Conservation (phyloP, 2,888 invertebrate genomes). For the Standfussiana lucernea region DNA sequence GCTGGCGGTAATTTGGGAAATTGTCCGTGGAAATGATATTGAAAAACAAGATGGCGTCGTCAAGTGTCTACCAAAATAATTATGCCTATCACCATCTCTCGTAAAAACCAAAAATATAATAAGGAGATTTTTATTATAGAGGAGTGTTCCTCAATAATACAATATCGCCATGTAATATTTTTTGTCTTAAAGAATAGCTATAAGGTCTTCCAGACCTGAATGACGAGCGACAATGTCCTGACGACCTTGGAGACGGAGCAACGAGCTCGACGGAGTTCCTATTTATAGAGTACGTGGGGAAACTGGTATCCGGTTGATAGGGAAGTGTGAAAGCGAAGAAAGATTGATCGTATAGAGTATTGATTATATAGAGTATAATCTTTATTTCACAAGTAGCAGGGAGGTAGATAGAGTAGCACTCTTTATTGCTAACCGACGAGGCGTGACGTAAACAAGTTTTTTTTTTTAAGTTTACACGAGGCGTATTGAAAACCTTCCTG, state of each 20-base stretch:
- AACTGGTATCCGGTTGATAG: slow-evolving; percentile 19
- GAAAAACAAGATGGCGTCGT: too few relatives aligned
- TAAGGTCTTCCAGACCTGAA: slow-evolving; percentile 21
- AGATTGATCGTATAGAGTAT: too few relatives aligned
- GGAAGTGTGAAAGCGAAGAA: neutral
- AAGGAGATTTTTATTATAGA: neutral
- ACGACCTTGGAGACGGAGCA: slow-evolving; percentile 43
- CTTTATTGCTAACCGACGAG: neutral
- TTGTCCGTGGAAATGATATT: too few relatives aligned
- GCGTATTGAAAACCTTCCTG: too few relatives aligned
- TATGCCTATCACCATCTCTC: too few relatives aligned
- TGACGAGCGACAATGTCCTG: slow-evolving; percentile 47
- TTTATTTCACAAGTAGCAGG: neutral
- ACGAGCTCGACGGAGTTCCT: slow-evolving; percentile 15
- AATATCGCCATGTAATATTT: neutral
- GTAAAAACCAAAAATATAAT: neutral
- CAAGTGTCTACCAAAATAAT: too few relatives aligned
- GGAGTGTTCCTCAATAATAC: neutral
- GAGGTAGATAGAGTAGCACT: neutral
- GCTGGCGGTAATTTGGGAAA: too few relatives aligned
- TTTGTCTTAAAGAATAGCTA: neutral
- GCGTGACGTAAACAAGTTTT: neutral
- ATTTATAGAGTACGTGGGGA: slow-evolving; percentile 39
- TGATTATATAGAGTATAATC: neutral
- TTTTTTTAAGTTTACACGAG: too few relatives aligned